These are phyloP conservation scores for Enteromius anoplus DNA, from an alignment of 2,797 vertebrate genomes.

Conservation along the genomic window DNA sequence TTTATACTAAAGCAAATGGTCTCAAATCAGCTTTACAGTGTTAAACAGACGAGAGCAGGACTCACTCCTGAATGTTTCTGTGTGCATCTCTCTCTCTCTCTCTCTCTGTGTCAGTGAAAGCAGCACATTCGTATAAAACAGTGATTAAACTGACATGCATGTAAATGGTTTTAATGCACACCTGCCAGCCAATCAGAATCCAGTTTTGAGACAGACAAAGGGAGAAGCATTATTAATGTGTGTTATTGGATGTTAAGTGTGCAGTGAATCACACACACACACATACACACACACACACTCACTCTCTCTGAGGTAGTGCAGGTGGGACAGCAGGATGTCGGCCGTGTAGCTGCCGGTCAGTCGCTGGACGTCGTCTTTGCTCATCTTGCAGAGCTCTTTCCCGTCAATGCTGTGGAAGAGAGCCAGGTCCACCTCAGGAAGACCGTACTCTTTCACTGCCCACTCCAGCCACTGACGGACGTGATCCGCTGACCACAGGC, in stretches of 20 bases:
- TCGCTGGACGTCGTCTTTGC: slow-evolving; percentile 87
- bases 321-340: slow-evolving; percentile 87
- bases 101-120: no score
- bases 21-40: no score
- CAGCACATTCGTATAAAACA: no score
- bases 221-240: not conserved
- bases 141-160: no score
- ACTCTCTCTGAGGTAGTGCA: slow-evolving; percentile 95
- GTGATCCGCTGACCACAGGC: slow-evolving; percentile 85
- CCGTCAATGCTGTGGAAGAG: slow-evolving; percentile 87
- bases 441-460: slow-evolving; percentile 86
- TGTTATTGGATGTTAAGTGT: not conserved
- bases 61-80: no score
- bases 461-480: slow-evolving; percentile 90
- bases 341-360: slow-evolving; percentile 87
- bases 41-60: no score
- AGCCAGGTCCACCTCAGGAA: slow-evolving; percentile 83
- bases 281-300: no score
- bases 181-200: no score
- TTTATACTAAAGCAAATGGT: no score
- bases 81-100: not conserved
- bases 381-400: slow-evolving; percentile 89
- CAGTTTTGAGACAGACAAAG: no score
- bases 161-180: no score
- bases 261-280: slow-evolving; percentile 22